Base-by-base conservation (phyloP, 1,140 invertebrate genomes). In the Eupristina koningsbergeri region DNA sequence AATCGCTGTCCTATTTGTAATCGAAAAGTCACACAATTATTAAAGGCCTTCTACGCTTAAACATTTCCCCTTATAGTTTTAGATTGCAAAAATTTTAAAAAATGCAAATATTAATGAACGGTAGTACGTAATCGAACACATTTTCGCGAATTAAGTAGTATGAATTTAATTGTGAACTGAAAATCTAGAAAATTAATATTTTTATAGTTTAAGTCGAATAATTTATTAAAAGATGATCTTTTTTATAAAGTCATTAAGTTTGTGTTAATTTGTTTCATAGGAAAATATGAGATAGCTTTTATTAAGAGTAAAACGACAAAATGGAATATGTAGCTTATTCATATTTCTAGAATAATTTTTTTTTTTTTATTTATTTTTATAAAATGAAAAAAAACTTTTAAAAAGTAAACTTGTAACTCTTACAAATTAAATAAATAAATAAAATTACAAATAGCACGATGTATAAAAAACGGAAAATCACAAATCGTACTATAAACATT, bases 1-100 rank as follows among this genome's bases (percentile, higher is more conserved):
- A 94, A 93, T 86, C 90, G 94, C 41, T 96, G 95, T 89, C 95
- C 95, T 3, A 92, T 95, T 67, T 96, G 95, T 87, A 94, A 95
- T 85, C 90, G 94, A 67, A 94, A 94, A 92, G 93, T 95, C 17
- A 94, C 93, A 61, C 94, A 95, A 86, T 94, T 95, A 7, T 86
- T 94, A 3, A 94, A 93, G 88, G 93, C 93, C 7, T 94, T 94
- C 81, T 92, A 61, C 39, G 67, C 19, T 34, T 75, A 53, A 84
- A 36, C n/a, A 36, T 19, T n/a, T 19, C 53, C 53, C 19, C 7
- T 58, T 58, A 17, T 58, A n/a, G n/a, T 9, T 26, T 22, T 26
- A 3, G 9, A 58, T 58, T 9, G 26, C 19, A 58, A 58, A 53
- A 53, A 53, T 53, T 7, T 9, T 53, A 53, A 64, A 15, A 15